These are phyloP conservation scores for Fissipunctia ypsillon DNA, from an alignment of 2,888 invertebrate species.

Conservation along the genomic window DNA sequence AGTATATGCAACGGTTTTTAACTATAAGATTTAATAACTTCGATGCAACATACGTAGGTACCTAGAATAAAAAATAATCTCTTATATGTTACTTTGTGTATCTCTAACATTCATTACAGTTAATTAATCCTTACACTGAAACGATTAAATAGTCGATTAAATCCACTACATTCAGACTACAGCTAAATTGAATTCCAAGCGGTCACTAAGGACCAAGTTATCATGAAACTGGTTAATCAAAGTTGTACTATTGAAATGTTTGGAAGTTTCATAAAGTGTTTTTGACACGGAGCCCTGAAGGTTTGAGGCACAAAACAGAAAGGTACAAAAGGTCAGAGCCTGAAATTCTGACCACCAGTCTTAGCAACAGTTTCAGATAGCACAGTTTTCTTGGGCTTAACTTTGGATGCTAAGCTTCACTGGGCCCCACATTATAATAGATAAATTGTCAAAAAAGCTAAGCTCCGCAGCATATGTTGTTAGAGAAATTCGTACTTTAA, in stretches of 20 bases:
- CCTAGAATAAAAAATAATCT: background rate
- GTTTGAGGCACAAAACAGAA: background rate
- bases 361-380: too few species aligned
- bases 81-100: background rate
- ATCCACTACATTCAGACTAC: slow-evolving; percentile 22
- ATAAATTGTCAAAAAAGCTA: too few species aligned
- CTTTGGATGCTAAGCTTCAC: too few species aligned
- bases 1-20: too few species aligned
- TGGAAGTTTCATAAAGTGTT: slow-evolving; percentile 58
- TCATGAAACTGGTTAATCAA: slow-evolving; percentile 58
- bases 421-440: too few species aligned
- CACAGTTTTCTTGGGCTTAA: too few species aligned
- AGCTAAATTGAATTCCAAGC: slow-evolving; percentile 52
- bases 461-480: too few species aligned
- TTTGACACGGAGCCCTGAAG: slow-evolving; percentile 58
- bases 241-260: slow-evolving; percentile 62
- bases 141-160: slow-evolving; percentile 18
- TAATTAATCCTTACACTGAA: background rate
- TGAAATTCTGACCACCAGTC: background rate
- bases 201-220: slow-evolving; percentile 54
- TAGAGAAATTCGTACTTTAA: too few species aligned
- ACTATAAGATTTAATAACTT: background rate
- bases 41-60: too few species aligned
- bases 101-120: background rate
- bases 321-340: slow-evolving; percentile 1